These are phyloP conservation scores for Panagrolaimus sp. DNA, from an alignment of 1,140 invertebrate genomes.

Conservation along the genomic window DNA sequence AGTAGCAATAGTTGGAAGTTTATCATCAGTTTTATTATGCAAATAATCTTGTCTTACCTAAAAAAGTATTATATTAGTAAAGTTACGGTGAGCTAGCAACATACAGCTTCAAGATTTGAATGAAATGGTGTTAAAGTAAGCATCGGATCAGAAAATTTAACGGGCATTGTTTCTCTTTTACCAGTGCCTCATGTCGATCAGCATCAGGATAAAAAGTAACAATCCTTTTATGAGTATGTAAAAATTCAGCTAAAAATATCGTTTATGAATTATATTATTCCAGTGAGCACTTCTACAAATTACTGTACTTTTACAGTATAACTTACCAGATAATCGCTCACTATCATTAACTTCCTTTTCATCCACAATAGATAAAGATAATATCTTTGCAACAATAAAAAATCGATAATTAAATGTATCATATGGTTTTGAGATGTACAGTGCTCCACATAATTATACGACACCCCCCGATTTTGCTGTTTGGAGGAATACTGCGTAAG, in stretches of 20 bases:
- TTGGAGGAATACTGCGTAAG: too few species aligned
- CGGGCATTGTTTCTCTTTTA: not conserved
- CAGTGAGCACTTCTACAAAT: too few species aligned
- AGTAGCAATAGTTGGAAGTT: too few species aligned
- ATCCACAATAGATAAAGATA: not conserved
- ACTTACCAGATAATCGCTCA: not conserved
- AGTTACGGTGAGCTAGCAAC: not conserved
- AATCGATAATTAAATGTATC: not conserved
- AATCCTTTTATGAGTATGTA: not conserved
- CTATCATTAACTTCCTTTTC: not conserved
- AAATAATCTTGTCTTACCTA: not conserved
- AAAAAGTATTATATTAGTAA: not conserved
- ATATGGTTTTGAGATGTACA: not conserved
- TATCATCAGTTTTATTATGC: not conserved
- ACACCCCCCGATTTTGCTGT: too few species aligned
- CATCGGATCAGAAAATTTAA: not conserved
- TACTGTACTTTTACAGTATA: too few species aligned
- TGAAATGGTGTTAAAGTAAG: not conserved
- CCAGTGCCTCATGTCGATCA: not conserved
- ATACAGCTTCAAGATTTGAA: not conserved
- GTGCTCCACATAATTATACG: too few species aligned
- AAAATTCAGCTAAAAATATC: not conserved
- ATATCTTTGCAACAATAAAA: not conserved
- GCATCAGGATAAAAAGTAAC: not conserved
- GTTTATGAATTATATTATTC: too few species aligned